Conservation (phyloP, 2,113 vertebrate genomes). For the Mohoua ochrocephala region DNA sequence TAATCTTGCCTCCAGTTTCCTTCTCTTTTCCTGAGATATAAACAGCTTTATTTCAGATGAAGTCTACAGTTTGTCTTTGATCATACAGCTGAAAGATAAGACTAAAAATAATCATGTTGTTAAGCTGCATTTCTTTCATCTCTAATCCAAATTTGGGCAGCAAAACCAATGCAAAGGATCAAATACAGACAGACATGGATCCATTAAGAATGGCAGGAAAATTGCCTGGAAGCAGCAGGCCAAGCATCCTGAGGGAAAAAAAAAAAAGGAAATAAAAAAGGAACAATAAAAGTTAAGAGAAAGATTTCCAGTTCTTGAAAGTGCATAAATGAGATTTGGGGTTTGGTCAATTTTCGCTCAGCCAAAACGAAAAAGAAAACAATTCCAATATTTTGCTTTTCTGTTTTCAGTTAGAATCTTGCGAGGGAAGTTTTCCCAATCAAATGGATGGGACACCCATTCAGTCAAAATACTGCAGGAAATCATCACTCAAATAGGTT, state of each 20-base stretch:
- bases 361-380: background rate
- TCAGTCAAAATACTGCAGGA: background rate
- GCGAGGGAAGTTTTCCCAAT: background rate
- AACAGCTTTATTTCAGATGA: background rate
- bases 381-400: background rate
- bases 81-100: background rate
- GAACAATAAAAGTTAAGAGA: background rate
- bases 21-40: background rate
- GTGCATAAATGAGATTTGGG: fast-evolving
- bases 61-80: background rate
- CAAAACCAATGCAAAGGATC: background rate
- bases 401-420: background rate
- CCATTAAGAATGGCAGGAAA: background rate
- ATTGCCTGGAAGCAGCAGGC: background rate
- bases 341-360: background rate
- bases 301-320: background rate
- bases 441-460: background rate
- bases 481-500: background rate
- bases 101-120: background rate
- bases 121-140: background rate
- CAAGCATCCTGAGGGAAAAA: background rate
- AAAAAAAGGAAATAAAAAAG: background rate
- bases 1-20: background rate
- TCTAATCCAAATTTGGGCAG: background rate
- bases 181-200: background rate